Evolutionary conservation across 2,888 invertebrate species (phyloP).

Genomic region (Aporophyla nigra): DNA sequence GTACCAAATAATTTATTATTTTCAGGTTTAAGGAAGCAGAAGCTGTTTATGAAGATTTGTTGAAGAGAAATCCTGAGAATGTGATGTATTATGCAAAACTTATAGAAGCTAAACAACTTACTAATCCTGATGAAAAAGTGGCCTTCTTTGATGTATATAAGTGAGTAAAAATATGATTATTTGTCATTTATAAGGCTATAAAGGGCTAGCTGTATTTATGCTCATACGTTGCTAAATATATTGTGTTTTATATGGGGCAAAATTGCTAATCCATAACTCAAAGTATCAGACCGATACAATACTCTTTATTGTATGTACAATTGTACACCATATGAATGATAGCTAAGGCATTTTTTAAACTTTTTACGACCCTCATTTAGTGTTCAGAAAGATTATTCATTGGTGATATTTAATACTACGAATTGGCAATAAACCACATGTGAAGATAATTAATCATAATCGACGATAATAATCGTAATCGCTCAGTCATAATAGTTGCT

Average conservation of each 20-base stretch:
- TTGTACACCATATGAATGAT: neutral
- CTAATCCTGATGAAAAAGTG: slow-evolving; percentile 94
- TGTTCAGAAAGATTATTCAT: neutral
- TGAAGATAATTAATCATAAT: slow-evolving; percentile 14
- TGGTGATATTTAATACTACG: slow-evolving; percentile 3
- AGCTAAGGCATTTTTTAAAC: neutral
- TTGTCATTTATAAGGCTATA: neutral
- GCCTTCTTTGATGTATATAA: slow-evolving; percentile 95
- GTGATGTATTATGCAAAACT: slow-evolving; percentile 97
- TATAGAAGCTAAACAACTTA: slow-evolving; percentile 95
- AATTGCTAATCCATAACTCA: neutral
- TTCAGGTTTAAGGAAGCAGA: slow-evolving; percentile 94
- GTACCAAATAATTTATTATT: slow-evolving; percentile 51
- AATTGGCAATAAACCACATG: neutral
- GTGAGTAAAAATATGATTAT: slow-evolving; percentile 76
- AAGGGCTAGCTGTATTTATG: neutral
- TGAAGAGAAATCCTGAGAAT: slow-evolving; percentile 99
- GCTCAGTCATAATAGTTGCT: neutral
- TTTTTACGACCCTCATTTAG: neutral
- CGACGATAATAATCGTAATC: neutral
- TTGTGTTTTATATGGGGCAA: neutral
- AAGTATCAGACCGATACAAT: neutral
- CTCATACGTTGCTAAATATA: neutral
- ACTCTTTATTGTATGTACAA: neutral
- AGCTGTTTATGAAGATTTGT: slow-evolving; percentile 95